Evolutionary conservation across 2,888 invertebrate species (phyloP), one percentile per base, ranked within the genome.

Genomic region (Sericinus montela): DNA sequence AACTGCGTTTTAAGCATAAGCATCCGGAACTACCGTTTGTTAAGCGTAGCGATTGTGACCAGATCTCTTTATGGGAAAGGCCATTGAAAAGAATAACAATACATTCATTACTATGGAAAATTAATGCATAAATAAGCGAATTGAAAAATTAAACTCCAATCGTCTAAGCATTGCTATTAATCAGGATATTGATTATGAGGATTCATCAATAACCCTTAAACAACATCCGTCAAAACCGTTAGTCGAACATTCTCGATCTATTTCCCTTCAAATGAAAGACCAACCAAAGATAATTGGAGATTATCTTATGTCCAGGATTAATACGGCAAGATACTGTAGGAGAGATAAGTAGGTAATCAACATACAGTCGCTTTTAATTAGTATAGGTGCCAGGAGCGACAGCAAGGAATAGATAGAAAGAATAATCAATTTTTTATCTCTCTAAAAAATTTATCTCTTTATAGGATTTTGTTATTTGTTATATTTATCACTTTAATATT

Each of bases 281-380:
- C 63, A 38, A 46, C 56, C 67, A 59, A 60, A 75, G 76, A 77
- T 82, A 80, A 80, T 76, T 77, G 74, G 75, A 69, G 51, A 62
- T 68, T 45, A 51, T n/a, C 43, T 15, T 48, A 72, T 71, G 69
- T 62, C 55, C 70, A 79, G 79, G 75, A 81, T 80, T 80, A 77
- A 80, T 80, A 75, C 63, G 64, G 57, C 60, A 57, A 72, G 77
- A 78, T 77, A 67, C 74, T 75, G 78, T 80, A 78, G 72, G 59
- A 58, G 61, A 64, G 74, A 78, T 82, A 84, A 85, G 72, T 73
- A 82, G 76, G 78, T 76, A 80, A 84, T 83, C 79, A 80, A 82
- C 80, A 81, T 81, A 67, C 81, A 77, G 84, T 84, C 83, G 76
- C 72, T 83, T 76, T 79, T 82, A 77, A 83, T 84, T 83, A 81